Conservation (phyloP, 2,888 invertebrate genomes). For the Plutella xylostella region DNA sequence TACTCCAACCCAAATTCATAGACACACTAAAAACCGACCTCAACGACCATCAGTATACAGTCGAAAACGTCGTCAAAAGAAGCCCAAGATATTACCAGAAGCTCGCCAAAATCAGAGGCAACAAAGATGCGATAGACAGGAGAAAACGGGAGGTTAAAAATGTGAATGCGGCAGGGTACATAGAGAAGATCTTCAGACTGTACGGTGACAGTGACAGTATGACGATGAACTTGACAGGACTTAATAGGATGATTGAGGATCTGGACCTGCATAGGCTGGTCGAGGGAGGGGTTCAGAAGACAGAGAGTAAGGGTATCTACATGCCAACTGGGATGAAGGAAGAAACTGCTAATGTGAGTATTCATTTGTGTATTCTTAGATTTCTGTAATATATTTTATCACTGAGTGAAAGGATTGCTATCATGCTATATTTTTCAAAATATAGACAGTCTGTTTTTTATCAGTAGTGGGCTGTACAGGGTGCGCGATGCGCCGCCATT, state of each 20-base stretch:
- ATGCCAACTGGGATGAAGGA: too few species aligned
- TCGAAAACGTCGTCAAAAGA: slow-evolving; percentile 30
- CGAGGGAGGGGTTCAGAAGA: slow-evolving; percentile 41
- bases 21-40: slow-evolving; percentile 25
- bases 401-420: too few species aligned
- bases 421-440: too few species aligned
- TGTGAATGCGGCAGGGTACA: slow-evolving; percentile 68
- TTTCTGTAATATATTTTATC: too few species aligned
- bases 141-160: not conserved
- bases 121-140: not conserved
- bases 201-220: slow-evolving; percentile 75
- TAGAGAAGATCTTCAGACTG: slow-evolving; percentile 74
- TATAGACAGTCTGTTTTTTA: too few species aligned
- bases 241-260: slow-evolving; percentile 74
- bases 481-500: too few species aligned
- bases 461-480: too few species aligned
- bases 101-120: slow-evolving; percentile 26
- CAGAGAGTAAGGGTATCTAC: slow-evolving; percentile 23
- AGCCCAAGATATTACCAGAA: slow-evolving; percentile 36
- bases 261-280: slow-evolving; percentile 68
- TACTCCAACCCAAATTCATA: slow-evolving; percentile 25
- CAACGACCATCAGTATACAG: slow-evolving; percentile 29
- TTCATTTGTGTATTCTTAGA: too few species aligned
- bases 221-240: slow-evolving; percentile 75
- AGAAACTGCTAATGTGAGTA: too few species aligned